Evolutionary conservation across 2,113 vertebrate genomes (phyloP).

Genomic region (Stictonetta naevosa): DNA sequence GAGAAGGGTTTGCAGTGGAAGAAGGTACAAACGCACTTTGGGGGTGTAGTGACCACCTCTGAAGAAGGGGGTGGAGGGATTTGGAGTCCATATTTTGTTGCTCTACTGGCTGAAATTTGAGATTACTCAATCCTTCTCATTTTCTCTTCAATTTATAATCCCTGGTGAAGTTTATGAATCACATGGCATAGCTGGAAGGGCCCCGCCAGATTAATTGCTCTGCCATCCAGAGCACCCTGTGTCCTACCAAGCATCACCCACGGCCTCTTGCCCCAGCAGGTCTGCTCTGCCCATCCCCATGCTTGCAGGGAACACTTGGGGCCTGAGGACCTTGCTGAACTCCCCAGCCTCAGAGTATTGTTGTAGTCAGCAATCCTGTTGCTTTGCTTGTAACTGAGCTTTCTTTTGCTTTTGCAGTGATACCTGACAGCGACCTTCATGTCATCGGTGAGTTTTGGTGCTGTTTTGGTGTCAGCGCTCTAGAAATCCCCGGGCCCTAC

Average conservation of each 20-base stretch:
- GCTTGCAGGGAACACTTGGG: rapidly evolving
- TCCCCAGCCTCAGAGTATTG: not conserved
- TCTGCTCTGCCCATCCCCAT: not conserved
- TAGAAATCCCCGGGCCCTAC: not conserved
- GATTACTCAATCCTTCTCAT: rapidly evolving
- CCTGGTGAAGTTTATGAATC: not conserved
- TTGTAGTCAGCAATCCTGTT: rapidly evolving
- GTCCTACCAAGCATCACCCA: not conserved
- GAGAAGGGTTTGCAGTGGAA: constrained; percentile 83
- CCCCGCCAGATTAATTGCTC: no score
- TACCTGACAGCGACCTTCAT: constrained; percentile 53
- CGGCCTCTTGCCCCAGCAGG: not conserved
- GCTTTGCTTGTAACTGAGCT: not conserved
- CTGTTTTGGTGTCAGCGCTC: not conserved
- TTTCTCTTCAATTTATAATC: not conserved
- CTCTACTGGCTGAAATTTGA: not conserved
- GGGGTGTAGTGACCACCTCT: not conserved
- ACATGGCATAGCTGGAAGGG: not conserved
- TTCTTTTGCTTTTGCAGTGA: constrained; percentile 62
- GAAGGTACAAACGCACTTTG: constrained; percentile 78
- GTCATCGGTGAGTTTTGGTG: constrained; percentile 69
- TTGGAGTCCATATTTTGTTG: not conserved
- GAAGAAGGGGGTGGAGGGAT: not conserved
- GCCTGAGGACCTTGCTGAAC: not conserved
- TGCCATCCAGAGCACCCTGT: rapidly evolving